phyloP scores from a whole-genome alignment of 2,888 invertebrate genomes.

The Tholera decimalis region DNA sequence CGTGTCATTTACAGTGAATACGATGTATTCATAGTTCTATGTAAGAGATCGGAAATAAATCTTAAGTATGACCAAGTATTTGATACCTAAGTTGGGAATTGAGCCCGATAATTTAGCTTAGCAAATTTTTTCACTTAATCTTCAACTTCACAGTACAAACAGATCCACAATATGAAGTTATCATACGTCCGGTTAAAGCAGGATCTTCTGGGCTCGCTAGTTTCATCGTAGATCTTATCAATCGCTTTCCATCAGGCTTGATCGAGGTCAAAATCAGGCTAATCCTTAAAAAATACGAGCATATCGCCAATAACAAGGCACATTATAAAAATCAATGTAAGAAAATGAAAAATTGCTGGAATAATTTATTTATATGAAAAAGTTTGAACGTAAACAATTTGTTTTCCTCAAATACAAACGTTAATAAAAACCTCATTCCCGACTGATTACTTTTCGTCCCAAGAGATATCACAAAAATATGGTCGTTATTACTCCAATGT shows the following conservation, averaged over 20 bases:
- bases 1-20: neutral
- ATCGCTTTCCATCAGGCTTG: too few relatives aligned
- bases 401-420: conserved; percentile 1
- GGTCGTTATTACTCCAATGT: conserved; percentile 30
- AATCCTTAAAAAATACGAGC: neutral
- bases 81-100: neutral
- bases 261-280: too few relatives aligned
- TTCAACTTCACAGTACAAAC: too few relatives aligned
- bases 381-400: neutral
- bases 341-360: neutral
- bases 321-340: neutral
- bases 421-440: conserved; percentile 22
- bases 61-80: neutral
- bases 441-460: conserved; percentile 20
- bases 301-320: neutral
- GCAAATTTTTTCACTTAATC: too few relatives aligned
- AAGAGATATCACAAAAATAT: conserved; percentile 11
- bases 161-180: too few relatives aligned
- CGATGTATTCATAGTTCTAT: neutral
- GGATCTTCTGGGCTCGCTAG: too few relatives aligned
- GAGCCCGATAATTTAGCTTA: neutral
- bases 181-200: too few relatives aligned
- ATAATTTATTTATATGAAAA: neutral
- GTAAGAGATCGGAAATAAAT: neutral
- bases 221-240: too few relatives aligned